Conservation (phyloP, 2,888 invertebrate species). For the Phragmatobia fuliginosa region DNA sequence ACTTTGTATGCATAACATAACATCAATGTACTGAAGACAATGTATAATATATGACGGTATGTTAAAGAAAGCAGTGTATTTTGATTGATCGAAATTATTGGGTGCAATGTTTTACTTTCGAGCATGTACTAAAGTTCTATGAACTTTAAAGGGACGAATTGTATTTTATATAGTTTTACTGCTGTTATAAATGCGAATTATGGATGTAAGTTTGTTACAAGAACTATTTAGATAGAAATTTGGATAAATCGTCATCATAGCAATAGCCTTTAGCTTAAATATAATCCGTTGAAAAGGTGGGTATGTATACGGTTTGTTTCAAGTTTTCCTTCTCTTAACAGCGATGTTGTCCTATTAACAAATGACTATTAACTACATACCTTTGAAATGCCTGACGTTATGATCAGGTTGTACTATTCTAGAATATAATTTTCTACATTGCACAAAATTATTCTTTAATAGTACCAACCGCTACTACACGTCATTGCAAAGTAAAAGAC, state of each 20-base stretch:
- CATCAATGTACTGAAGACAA: slow-evolving; percentile 33
- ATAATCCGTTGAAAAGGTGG: too few relatives aligned
- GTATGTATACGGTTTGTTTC: too few relatives aligned
- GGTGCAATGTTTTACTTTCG: slow-evolving; percentile 10
- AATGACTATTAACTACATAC: too few relatives aligned
- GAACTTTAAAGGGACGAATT: not conserved
- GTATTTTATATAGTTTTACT: not conserved
- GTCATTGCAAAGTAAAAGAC: slow-evolving; percentile 12
- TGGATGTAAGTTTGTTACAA: not conserved
- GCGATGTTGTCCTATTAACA: too few relatives aligned
- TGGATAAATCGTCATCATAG: too few relatives aligned
- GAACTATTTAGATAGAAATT: too few relatives aligned
- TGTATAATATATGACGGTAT: slow-evolving; percentile 50
- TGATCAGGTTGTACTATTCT: too few relatives aligned
- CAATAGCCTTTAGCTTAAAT: too few relatives aligned
- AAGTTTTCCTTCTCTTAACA: too few relatives aligned
- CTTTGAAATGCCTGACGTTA: too few relatives aligned
- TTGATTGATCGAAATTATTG: slow-evolving; percentile 51
- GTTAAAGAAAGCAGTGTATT: slow-evolving; percentile 42
- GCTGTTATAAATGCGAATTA: not conserved
- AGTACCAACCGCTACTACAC: slow-evolving; percentile 4
- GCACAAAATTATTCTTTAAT: slow-evolving; percentile 1
- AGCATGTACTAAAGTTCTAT: not conserved
- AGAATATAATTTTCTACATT: not conserved
- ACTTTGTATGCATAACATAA: slow-evolving; percentile 6